phyloP scores from a whole-genome alignment of 2,888 invertebrate species.

The Tiliacea citrago region DNA sequence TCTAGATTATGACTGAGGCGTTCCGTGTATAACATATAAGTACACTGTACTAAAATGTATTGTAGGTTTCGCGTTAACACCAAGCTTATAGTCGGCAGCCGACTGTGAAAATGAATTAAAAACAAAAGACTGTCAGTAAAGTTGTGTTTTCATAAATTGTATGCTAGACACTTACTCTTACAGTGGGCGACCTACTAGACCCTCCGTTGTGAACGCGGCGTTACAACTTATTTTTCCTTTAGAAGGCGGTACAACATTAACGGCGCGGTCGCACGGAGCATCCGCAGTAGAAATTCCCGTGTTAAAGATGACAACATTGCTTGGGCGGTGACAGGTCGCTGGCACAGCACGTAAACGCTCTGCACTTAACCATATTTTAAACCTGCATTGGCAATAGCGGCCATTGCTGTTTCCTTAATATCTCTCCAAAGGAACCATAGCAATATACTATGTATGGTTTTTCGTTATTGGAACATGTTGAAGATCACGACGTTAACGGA shows the following conservation, averaged over 20 bases:
- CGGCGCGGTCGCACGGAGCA: background rate
- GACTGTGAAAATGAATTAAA: background rate
- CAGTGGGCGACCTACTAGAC: background rate
- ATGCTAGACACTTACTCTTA: background rate
- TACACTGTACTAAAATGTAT: no score
- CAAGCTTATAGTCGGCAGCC: background rate
- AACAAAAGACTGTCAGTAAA: background rate
- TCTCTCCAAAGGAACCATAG: background rate
- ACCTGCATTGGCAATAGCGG: background rate
- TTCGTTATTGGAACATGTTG: background rate
- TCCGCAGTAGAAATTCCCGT: constrained; percentile 11
- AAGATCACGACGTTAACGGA: background rate
- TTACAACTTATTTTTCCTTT: constrained; percentile 26
- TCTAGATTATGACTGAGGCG: no score
- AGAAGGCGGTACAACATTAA: constrained; percentile 7
- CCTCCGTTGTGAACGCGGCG: background rate
- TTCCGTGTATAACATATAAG: no score
- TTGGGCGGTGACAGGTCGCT: background rate
- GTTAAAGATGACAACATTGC: constrained; percentile 23
- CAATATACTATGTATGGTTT: background rate
- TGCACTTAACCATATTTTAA: constrained; percentile 14
- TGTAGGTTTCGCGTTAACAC: background rate
- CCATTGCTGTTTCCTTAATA: background rate
- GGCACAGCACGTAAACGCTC: background rate
- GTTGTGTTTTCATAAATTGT: background rate